Percentiles rank a stretch among this genome's conserved stretches.
phyloP scores from a whole-genome alignment of 2,113 vertebrate species.

The Ginglymostoma cirratum region DNA sequence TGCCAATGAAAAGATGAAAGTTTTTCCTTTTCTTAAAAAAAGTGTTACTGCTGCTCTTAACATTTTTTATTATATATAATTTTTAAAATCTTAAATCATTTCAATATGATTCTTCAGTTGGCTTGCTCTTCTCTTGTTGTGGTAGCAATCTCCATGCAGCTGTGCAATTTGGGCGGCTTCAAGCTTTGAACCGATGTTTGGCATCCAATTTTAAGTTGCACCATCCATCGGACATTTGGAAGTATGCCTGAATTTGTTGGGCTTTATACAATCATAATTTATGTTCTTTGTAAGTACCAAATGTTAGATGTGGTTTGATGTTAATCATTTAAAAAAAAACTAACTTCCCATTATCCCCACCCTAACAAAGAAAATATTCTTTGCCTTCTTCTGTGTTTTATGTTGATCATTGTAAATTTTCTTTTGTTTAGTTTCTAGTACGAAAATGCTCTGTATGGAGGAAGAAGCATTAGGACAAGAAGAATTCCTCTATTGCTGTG shows the following conservation, averaged over 20 bases:
- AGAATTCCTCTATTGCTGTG: constrained; percentile 60
- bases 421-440: constrained; percentile 48
- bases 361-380: not conserved
- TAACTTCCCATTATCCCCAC: not conserved
- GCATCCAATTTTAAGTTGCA: not conserved
- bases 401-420: constrained; percentile 36
- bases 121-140: constrained; percentile 1
- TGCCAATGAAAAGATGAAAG: constrained; percentile 23
- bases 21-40: not conserved
- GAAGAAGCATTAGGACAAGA: constrained; percentile 56
- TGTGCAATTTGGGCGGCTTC: constrained; percentile 29
- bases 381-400: not conserved
- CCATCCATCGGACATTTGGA: not conserved
- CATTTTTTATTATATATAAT: not conserved
- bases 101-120: constrained; percentile 25
- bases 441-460: constrained; percentile 40
- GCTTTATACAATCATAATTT: not conserved
- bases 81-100: constrained; percentile 23
- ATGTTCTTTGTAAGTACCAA: not conserved
- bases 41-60: not conserved
- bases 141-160: constrained; percentile 18
- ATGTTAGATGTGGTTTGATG: constrained; percentile 10
- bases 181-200: constrained; percentile 3
- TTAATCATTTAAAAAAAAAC: not conserved
- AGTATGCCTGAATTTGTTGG: not conserved